Evolutionary conservation across 1,140 invertebrate species (phyloP), one percentile per base, ranked within the genome.

Genomic region (Papilio helenus): DNA sequence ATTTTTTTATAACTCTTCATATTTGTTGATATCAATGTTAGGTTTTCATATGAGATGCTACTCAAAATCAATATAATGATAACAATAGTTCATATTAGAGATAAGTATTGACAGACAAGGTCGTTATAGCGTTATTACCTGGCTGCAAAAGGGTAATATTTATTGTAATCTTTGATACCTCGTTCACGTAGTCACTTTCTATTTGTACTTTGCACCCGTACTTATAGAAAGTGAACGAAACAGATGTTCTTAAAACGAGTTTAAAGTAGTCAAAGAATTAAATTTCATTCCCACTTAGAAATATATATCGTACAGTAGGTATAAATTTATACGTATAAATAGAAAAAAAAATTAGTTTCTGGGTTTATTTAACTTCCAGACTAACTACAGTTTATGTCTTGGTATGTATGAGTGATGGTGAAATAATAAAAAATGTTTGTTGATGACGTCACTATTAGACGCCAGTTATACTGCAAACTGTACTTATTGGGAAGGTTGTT

Each of bases 71-170:
- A 68, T 68, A 68, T 12, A 8, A 9, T 9, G 61, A 68, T 68
- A 68, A 34, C 2, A 16, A 68, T 68, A 68, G 61, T 68, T 68
- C 26, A 68, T 68, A 68, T 34, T 29, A 34, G 3, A 68, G 61
- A 68, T 68, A 68, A 68, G 26, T 55, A 55, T 7, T 34, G 61
- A 68, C 26, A 68, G 61, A 8, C 61, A n/a, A 68, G 61, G 61
- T 29, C 61, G 4, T 29, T 23, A 68, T 68, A 14, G 2, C 4
- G 26, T 34, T 68, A 68, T 68, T 68, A 34, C 10, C 44, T 18
- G 34, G 8, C 34, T 8, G 34, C 7, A 39, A 39, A 39, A 39
- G 34, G 0, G 34, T 39, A 39, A 39, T 39, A 39, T 34, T 34
- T 34, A 2, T 8, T 34, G 26, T 68, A 68, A 34, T 34, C 61